Conservation (phyloP, 2,888 invertebrate species). For the Bimastos eiseni region DNA sequence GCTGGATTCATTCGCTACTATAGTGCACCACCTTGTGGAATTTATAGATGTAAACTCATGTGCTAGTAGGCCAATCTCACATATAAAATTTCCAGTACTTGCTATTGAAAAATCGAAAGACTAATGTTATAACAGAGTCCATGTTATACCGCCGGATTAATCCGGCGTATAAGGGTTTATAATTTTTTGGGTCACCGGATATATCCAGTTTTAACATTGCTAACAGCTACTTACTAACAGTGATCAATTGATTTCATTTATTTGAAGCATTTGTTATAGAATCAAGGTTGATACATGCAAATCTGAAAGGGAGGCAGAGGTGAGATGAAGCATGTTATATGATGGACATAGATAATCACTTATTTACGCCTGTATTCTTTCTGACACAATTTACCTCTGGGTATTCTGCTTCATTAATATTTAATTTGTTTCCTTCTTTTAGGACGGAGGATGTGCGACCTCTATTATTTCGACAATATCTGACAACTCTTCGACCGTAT, state of each 20-base stretch:
- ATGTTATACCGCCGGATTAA: too few relatives aligned
- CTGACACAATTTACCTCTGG: neutral
- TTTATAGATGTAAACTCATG: too few relatives aligned
- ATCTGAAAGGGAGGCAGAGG: neutral
- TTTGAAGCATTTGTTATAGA: neutral
- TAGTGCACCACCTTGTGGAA: too few relatives aligned
- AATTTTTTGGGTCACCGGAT: too few relatives aligned
- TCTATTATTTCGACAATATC: conserved; percentile 49
- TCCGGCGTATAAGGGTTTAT: too few relatives aligned
- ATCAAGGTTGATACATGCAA: neutral
- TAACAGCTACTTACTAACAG: neutral
- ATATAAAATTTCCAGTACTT: too few relatives aligned
- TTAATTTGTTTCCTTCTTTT: conserved; percentile 6
- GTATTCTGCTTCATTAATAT: neutral
- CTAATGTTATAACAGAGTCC: too few relatives aligned
- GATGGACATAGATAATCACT: neutral
- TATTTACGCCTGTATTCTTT: neutral
- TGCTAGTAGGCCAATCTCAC: too few relatives aligned
- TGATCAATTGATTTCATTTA: neutral
- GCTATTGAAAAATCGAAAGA: too few relatives aligned
- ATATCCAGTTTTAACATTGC: too few relatives aligned
- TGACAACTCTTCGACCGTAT: conserved; percentile 43
- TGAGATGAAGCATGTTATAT: neutral
- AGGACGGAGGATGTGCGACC: conserved; percentile 50
- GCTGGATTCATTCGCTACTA: too few relatives aligned